Percentiles rank a stretch among this genome's conserved stretches.
These are phyloP conservation scores for Loris lydekkerianus DNA, from an alignment of 2,797 vertebrate genomes.

Conservation along the genomic window DNA sequence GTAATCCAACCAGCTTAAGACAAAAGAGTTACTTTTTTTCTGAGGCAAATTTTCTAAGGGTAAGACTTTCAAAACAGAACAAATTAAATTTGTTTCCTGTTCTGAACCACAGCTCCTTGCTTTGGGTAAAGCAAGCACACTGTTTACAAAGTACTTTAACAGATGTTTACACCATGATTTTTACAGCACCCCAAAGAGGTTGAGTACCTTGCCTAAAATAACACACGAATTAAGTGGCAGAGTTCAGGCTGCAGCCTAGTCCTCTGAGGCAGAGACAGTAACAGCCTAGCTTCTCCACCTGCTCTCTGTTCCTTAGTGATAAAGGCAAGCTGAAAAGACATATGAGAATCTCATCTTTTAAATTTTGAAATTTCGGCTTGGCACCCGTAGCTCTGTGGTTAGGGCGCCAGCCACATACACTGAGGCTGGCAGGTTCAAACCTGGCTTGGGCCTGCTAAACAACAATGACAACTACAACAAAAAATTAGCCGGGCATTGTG, in stretches of 20 bases:
- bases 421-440: no score
- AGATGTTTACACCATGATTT: conserved; percentile 68
- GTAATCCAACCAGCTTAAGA: conserved; percentile 53
- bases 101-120: conserved; percentile 56
- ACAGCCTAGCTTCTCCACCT: background rate
- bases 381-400: no score
- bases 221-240: background rate
- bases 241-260: conserved; percentile 8
- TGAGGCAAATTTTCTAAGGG: conserved; percentile 53
- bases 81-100: conserved; percentile 67
- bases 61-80: conserved; percentile 67
- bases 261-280: background rate
- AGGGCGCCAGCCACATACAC: no score
- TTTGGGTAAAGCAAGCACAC: conserved; percentile 51
- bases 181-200: conserved; percentile 53
- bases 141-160: conserved; percentile 64
- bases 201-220: conserved; percentile 69
- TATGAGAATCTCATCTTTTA: background rate
- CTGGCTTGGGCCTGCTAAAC: no score
- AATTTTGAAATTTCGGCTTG: conserved; percentile 7
- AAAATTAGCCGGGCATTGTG: no score
- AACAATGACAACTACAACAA: no score
- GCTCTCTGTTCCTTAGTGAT: background rate
- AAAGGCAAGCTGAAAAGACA: background rate
- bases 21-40: conserved; percentile 64